Conservation (phyloP, 2,797 vertebrate species). For the Threskiornis aethiopicus region DNA sequence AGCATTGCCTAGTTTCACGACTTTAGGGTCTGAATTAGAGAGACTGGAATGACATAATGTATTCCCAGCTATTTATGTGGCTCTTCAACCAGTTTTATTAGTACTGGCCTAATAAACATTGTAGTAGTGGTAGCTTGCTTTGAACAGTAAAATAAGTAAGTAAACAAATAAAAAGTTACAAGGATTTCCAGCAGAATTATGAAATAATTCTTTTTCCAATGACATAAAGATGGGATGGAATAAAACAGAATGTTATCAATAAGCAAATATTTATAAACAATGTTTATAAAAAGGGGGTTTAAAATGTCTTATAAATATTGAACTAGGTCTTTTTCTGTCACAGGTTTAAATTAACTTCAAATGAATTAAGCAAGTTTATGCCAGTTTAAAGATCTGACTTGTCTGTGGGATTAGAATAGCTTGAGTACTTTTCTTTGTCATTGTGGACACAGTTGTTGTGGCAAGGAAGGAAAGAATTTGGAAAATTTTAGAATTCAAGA, state of each 20-base stretch:
- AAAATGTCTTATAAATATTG: not conserved
- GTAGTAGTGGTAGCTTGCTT: not conserved
- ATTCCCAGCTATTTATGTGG: not conserved
- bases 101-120: not conserved
- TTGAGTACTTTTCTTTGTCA: not conserved
- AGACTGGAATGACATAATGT: not conserved
- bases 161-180: not conserved
- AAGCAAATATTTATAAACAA: not conserved
- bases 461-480: not conserved
- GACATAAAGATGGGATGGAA: not conserved
- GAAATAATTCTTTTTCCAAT: not conserved
- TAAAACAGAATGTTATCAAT: not conserved
- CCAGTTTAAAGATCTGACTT: not conserved
- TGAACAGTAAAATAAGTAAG: not conserved
- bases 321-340: not conserved
- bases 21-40: not conserved
- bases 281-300: not conserved
- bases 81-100: not conserved
- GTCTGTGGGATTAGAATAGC: not conserved
- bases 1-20: not conserved
- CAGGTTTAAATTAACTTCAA: not conserved
- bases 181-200: not conserved
- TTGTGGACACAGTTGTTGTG: not conserved
- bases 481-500: not conserved
- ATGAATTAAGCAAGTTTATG: not conserved